phyloP scores from a whole-genome alignment of 2,113 vertebrate genomes.

The Mobula hypostoma region DNA sequence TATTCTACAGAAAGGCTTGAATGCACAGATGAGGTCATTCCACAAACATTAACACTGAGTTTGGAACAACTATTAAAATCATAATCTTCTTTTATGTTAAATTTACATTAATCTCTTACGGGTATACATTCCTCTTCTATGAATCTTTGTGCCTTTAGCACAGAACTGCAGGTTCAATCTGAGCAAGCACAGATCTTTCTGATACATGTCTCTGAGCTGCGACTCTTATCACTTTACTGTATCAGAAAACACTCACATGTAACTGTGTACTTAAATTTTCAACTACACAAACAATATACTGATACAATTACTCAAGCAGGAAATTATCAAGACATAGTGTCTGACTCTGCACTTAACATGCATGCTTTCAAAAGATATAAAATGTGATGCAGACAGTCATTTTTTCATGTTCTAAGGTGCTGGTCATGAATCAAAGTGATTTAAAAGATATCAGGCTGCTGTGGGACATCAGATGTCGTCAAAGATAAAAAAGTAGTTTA shows the following conservation, averaged over 20 bases:
- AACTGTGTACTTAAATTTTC: conserved; percentile 52
- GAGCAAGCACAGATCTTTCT: conserved; percentile 42
- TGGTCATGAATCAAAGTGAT: conserved; percentile 42
- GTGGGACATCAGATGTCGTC: conserved; percentile 41
- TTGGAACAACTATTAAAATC: not conserved
- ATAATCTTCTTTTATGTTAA: conserved; percentile 23
- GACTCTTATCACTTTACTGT: conserved; percentile 47
- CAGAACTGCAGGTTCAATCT: conserved; percentile 42
- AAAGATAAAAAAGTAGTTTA: conserved; percentile 40
- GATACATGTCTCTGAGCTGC: conserved; percentile 48
- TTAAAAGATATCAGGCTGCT: conserved; percentile 47
- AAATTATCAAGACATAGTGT: conserved; percentile 54
- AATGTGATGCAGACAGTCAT: conserved; percentile 42
- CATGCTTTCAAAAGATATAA: conserved; percentile 39
- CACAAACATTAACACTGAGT: not conserved
- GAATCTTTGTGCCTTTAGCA: conserved; percentile 30
- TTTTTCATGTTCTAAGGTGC: conserved; percentile 43
- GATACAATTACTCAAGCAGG: conserved; percentile 56
- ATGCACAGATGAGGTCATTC: not conserved
- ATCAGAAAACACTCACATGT: conserved; percentile 52
- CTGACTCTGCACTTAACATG: conserved; percentile 44
- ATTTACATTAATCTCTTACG: conserved; percentile 16
- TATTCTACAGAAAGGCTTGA: not conserved
- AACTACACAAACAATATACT: conserved; percentile 54
- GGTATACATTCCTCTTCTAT: conserved; percentile 21